These are phyloP conservation scores for Acleris cristana DNA, from an alignment of 2,888 invertebrate species.

Conservation along the genomic window DNA sequence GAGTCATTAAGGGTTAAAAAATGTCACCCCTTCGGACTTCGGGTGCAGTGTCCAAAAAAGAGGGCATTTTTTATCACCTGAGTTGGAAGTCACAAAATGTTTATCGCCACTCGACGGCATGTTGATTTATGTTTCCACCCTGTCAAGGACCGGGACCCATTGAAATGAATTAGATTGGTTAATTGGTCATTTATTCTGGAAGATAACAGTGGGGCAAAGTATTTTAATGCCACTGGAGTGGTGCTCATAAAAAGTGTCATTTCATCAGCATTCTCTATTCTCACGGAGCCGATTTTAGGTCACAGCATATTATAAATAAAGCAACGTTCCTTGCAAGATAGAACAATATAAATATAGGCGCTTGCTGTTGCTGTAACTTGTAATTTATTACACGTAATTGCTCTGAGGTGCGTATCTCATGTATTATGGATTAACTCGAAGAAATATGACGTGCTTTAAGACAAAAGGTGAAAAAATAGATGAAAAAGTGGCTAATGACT, in stretches of 20 bases:
- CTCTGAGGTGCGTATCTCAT: conserved; percentile 73
- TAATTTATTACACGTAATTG: conserved; percentile 82
- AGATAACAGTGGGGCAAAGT: conserved; percentile 69
- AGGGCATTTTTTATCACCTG: conserved; percentile 81
- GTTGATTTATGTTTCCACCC: conserved; percentile 82
- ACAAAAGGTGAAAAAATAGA: conserved; percentile 72
- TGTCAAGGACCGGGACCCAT: conserved; percentile 59
- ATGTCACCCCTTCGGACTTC: conserved; percentile 77
- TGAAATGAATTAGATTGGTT: conserved; percentile 81
- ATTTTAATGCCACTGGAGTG: conserved; percentile 69
- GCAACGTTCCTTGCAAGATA: conserved; percentile 22
- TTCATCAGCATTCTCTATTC: conserved; percentile 55
- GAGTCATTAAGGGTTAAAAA: conserved; percentile 77
- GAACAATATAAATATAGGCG: conserved; percentile 56
- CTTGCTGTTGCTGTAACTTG: conserved; percentile 73
- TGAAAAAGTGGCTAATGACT: conserved; percentile 74
- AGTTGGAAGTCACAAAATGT: conserved; percentile 81
- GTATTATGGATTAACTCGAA: conserved; percentile 76
- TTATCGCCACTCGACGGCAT: conserved; percentile 80
- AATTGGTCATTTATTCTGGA: conserved; percentile 81
- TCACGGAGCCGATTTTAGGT: conserved; percentile 46
- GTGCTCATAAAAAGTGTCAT: conserved; percentile 43
- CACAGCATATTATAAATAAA: conserved; percentile 37
- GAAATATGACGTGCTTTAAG: conserved; percentile 72
- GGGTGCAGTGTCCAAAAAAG: conserved; percentile 73